Evolutionary conservation across 1,140 invertebrate species (phyloP).

Genomic region (Steinernema khuongi): DNA sequence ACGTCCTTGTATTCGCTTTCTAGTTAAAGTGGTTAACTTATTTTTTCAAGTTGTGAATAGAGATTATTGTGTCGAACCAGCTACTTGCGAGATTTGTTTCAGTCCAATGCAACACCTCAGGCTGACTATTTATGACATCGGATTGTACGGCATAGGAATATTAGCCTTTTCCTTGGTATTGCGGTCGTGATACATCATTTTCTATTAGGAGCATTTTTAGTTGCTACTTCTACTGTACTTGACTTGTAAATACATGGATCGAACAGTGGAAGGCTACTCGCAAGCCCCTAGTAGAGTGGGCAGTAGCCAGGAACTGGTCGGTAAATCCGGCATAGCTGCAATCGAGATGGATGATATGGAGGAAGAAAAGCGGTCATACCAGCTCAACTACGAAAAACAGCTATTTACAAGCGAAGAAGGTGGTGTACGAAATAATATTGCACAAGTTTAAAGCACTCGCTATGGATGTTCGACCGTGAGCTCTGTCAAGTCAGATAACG

Average conservation of each 20-base stretch:
- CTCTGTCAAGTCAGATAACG: no score
- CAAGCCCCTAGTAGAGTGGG: background rate
- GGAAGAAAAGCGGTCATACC: background rate
- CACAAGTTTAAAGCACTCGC: no score
- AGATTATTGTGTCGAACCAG: no score
- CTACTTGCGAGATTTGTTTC: no score
- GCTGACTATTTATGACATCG: background rate
- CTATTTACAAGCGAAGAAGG: background rate
- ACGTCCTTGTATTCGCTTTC: no score
- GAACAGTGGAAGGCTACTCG: background rate
- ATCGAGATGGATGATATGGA: background rate
- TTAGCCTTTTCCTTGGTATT: background rate
- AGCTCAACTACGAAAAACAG: background rate
- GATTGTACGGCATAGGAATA: background rate
- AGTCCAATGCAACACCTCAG: background rate
- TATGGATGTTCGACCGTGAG: no score
- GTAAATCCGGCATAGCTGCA: background rate
- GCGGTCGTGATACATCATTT: background rate
- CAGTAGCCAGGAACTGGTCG: background rate
- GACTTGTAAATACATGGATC: constrained; percentile 11
- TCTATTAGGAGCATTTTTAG: background rate
- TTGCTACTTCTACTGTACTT: background rate
- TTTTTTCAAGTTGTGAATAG: no score
- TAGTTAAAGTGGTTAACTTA: no score
- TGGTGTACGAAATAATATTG: no score